Percentiles rank a stretch among this genome's conserved stretches.
These are phyloP conservation scores for Tortricodes alternella DNA, from an alignment of 2,888 invertebrate genomes.

Conservation along the genomic window DNA sequence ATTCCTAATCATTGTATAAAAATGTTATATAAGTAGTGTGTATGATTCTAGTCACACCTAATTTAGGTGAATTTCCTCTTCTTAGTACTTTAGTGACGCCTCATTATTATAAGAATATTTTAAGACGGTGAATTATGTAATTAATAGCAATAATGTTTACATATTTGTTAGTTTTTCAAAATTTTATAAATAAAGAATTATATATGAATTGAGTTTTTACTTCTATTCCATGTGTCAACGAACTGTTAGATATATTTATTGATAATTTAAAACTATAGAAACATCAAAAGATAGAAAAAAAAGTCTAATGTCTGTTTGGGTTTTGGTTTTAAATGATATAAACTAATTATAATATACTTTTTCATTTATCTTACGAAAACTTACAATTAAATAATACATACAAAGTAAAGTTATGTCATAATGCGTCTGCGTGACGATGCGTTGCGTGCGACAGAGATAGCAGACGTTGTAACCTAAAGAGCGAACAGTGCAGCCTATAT, in stretches of 20 bases:
- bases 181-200: constrained; percentile 31
- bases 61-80: not conserved
- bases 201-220: not conserved
- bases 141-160: constrained; percentile 27
- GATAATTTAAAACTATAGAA: too few relatives aligned
- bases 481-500: constrained; percentile 11
- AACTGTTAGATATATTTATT: too few relatives aligned
- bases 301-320: too few relatives aligned
- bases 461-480: not conserved
- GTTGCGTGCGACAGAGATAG: constrained; percentile 6
- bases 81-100: constrained; percentile 14
- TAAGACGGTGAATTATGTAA: constrained; percentile 1
- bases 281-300: too few relatives aligned
- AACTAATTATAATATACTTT: not conserved
- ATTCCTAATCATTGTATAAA: not conserved
- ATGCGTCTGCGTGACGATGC: not conserved
- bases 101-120: constrained; percentile 2
- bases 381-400: too few relatives aligned
- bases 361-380: too few relatives aligned
- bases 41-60: constrained; percentile 16
- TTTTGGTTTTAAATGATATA: too few relatives aligned
- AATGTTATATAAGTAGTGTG: not conserved
- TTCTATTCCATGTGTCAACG: too few relatives aligned
- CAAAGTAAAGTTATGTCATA: constrained; percentile 17
- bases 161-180: constrained; percentile 30